These are phyloP conservation scores for Volucella inflata DNA, from an alignment of 2,888 invertebrate genomes.

Conservation along the genomic window DNA sequence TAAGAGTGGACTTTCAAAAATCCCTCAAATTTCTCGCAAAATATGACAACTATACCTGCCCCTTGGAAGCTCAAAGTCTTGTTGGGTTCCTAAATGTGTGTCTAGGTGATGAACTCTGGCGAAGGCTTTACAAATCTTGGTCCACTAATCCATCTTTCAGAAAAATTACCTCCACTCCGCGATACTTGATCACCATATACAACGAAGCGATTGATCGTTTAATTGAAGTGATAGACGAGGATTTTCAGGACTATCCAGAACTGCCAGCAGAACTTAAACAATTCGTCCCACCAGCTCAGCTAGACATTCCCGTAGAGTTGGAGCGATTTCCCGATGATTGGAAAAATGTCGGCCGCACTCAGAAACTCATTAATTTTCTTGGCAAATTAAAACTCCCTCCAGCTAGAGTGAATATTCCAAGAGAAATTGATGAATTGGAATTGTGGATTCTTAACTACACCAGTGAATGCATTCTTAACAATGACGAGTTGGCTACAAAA, in stretches of 20 bases:
- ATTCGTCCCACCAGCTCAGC: conserved; percentile 84
- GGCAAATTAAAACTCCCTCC: conserved; percentile 84
- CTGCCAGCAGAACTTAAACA: conserved; percentile 88
- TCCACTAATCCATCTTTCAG: conserved; percentile 80
- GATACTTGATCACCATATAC: conserved; percentile 86
- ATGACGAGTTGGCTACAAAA: conserved; percentile 76
- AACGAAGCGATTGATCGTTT: conserved; percentile 88
- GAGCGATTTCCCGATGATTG: conserved; percentile 88
- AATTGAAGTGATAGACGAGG: conserved; percentile 86
- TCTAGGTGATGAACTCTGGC: conserved; percentile 87
- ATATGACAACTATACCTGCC: conserved; percentile 83
- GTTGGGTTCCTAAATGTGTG: conserved; percentile 85
- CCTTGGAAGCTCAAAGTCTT: conserved; percentile 86
- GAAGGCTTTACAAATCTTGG: conserved; percentile 83
- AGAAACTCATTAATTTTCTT: conserved; percentile 85
- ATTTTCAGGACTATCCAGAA: conserved; percentile 86
- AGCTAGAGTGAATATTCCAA: conserved; percentile 54
- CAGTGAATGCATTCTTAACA: conserved; percentile 75
- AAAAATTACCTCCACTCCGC: conserved; percentile 83
- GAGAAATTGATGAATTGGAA: conserved; percentile 76
- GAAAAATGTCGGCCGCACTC: conserved; percentile 84
- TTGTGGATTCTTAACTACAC: conserved; percentile 79
- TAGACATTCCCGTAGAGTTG: conserved; percentile 86
- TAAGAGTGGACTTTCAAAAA: conserved; percentile 64
- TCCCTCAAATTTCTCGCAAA: conserved; percentile 78